A percentile compares a stretch with the other conserved stretches of the same genome.
Evolutionary conservation across 2,797 vertebrate species (phyloP).

Genomic region (Petrocephalus sullivani): DNA sequence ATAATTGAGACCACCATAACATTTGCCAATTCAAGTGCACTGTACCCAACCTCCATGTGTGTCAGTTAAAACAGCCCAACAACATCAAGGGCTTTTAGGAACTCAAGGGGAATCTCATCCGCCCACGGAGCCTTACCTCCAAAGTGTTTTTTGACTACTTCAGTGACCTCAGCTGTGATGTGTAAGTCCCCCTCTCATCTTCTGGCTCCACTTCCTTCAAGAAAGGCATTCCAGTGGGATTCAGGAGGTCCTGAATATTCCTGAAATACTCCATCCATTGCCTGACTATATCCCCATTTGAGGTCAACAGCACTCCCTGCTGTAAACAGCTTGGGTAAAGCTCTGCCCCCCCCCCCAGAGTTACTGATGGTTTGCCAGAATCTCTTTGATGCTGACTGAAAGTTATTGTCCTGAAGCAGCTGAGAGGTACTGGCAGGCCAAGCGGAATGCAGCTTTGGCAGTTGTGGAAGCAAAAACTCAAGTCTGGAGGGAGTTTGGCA

Average conservation of each 20-base stretch:
- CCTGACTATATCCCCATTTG: neutral
- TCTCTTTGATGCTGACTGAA: neutral
- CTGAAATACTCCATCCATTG: neutral
- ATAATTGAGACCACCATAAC: neutral
- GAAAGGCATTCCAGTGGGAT: no score
- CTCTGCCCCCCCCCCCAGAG: neutral
- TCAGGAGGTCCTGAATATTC: no score
- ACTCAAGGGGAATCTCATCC: neutral
- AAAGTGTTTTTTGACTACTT: neutral
- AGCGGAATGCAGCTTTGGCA: neutral
- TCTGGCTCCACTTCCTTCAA: no score
- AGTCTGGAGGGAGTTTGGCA: neutral
- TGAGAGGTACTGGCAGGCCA: neutral
- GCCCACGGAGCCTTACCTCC: neutral
- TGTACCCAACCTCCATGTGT: neutral
- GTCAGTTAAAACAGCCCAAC: neutral
- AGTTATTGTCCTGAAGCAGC: neutral
- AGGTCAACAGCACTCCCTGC: neutral
- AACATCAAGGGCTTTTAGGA: neutral
- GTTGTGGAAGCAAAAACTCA: neutral
- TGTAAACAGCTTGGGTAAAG: neutral
- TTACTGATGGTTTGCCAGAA: neutral
- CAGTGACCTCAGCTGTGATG: neutral
- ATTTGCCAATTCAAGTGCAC: neutral
- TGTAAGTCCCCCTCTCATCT: neutral